Evolutionary conservation across 2,888 invertebrate species (phyloP).

Genomic region (Hyalella azteca): DNA sequence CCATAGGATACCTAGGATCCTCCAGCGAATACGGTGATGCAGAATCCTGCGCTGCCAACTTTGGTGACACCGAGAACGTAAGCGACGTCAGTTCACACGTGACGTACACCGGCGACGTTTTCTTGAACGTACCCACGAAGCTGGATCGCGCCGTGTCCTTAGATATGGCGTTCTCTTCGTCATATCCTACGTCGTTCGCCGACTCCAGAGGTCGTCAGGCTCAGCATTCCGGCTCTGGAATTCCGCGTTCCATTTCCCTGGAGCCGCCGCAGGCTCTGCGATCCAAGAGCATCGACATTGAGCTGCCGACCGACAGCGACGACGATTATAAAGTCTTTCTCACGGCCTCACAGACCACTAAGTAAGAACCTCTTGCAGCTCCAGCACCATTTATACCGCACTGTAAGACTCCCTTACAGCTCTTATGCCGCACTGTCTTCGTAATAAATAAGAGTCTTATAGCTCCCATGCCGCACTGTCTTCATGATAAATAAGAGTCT

Average conservation of each 20-base stretch:
- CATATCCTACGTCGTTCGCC: slow-evolving; percentile 54
- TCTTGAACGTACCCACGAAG: slow-evolving; percentile 79
- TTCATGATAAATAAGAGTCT: no score
- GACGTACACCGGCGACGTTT: slow-evolving; percentile 74
- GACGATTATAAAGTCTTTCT: slow-evolving; percentile 84
- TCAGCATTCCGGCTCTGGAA: slow-evolving; percentile 37
- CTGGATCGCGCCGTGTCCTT: slow-evolving; percentile 86
- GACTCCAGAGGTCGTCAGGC: slow-evolving; percentile 19
- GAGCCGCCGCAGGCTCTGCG: slow-evolving; percentile 69
- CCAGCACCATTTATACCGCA: no score
- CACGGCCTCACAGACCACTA: slow-evolving; percentile 61
- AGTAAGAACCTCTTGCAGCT: slow-evolving; percentile 47
- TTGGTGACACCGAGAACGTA: slow-evolving; percentile 59
- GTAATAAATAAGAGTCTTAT: no score
- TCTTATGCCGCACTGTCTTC: no score
- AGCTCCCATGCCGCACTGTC: no score
- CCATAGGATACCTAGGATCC: slow-evolving; percentile 51
- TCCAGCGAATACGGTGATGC: slow-evolving; percentile 66
- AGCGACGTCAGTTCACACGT: no score
- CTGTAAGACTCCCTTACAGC: no score
- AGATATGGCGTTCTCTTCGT: slow-evolving; percentile 80
- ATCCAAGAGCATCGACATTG: slow-evolving; percentile 85
- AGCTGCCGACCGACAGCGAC: slow-evolving; percentile 83
- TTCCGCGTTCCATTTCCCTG: slow-evolving; percentile 63
- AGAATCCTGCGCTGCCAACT: no score